Base-by-base conservation (phyloP, 2,797 vertebrate species). In the Gadopsis bispinosus region DNA sequence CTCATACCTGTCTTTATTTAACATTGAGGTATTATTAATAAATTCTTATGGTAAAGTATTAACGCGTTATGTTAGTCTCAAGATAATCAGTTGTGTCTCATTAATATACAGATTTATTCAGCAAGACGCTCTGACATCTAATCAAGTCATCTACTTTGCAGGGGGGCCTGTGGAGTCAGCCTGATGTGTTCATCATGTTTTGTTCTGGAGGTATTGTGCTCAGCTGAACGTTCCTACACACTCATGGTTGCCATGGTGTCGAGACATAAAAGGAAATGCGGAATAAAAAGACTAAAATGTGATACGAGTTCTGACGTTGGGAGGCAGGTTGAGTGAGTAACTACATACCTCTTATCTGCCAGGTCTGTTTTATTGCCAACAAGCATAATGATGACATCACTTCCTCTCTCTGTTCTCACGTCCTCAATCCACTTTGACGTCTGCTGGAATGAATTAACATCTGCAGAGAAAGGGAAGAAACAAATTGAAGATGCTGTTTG, bases 401-500 rank as follows among this genome's bases (percentile, higher is more conserved):
- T 97, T 93, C 97, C 97, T 88, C 97, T 90, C 95, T 98, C 97
- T 83, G 97, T 97, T 91, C 97, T 94, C 90, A 98, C 97, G 0
- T 98, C 97, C 37, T 97, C 97, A 1, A 98, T 98, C 97, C 97
- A 98, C 89, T 98, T 97, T 37, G 96, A 96, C 55, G 97, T 98
- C 92, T 98, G 97, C 87, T 97, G 96, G 92, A 97, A 97, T 51
- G 97, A 97, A 87, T 98, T 98, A 78, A 97, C 93, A 72, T 98
- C 97, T 97, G 93, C 81, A 45, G 77, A 60, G 51, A 69, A 47
- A 63, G 22, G 17, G 16, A 29, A 45, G n/a, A 58, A 63, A 71
- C 19, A 48, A 67, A 76, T 73, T 29, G 70, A 64, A 64, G 53
- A 70, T 19, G 4, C 3, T 16, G 48, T 68, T 63, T 45, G 47